Base-by-base conservation (phyloP, 1,140 invertebrate species). In the Zaprionus ghesquierei region DNA sequence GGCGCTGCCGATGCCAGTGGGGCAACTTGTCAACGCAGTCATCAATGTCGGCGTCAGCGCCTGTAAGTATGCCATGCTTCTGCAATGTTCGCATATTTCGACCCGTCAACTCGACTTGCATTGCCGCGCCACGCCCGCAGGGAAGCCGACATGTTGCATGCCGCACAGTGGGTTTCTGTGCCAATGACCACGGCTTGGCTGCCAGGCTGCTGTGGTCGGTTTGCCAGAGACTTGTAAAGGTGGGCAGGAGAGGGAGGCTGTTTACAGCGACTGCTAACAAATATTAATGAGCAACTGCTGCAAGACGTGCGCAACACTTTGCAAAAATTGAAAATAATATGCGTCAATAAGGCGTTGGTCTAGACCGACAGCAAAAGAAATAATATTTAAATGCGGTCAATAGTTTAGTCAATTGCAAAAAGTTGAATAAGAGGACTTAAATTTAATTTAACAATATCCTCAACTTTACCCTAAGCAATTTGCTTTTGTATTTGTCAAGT, bases 1-100 rank as follows among this genome's bases (percentile, higher is more conserved):
- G 41, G 1, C 33, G 54, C 6, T 54, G 49, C 20, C 55, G 68
- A 15, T 44, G 61, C 51, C 51, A 33, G 31, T 54, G 65, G 41
- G 50, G 72, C 72, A 79, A 87, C 84, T 87, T 87, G 84, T 87
- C 84, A 87, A 89, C 73, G 84, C 73, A 87, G 84, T 87, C 84
- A 89, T 87, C 84, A 87, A 87, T 87, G 84, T 84, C 79, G 73
- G 71, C 84, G 70, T 70, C 76, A 79, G 54, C 72, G 79, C 84
- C 84, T 74, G 75, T 79, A 87, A 86, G 69, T 74, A 84, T 89
- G 73, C 66, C 66, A 85, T 81, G 81, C 81, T 85, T 80, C 64
- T 84, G 81, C 78, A 78, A 72, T 75, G 81, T 74, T 82, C 84
- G 76, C 84, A 82, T 75, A 82, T 79, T 70, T 73, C 51, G 58